Base-by-base conservation (phyloP, 2,888 invertebrate genomes). In the Chalcis sispes region DNA sequence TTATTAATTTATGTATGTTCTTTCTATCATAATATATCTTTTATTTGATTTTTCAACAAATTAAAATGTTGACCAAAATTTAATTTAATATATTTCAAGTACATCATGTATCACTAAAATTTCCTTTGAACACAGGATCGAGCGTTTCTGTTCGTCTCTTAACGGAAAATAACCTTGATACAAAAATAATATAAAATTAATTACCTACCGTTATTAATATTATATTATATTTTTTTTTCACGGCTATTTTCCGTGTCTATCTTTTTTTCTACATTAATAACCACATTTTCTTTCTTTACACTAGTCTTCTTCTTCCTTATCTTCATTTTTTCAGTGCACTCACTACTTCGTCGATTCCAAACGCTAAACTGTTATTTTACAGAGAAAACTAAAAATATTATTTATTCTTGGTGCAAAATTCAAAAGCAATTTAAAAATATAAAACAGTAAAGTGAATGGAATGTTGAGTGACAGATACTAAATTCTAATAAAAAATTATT, bases 121-220 rank as follows among this genome's bases (percentile, higher is more conserved):
- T 83, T 87, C 86, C 87, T 86, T 81, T 87, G 87, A 87, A 87
- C 87, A 86, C 86, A 86, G 87, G 87, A 87, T 87, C 72, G 81
- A 80, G 81, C 80, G 79, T 82, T 80, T 82, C 79, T 77, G 81
- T 81, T 79, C 80, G 75, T 56, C 52, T 67, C 46, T 42, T 7
- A 32, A 48, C 13, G 56, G 36, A 62, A 29, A 48, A 62, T 58
- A 59, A 58, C 23, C 32, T 23, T 61, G 23, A 48, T 62, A 23
- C 52, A 72, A 62, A 64, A 58, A 40, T 54, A 20, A 59, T 40
- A 29, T 18, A 36, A 67, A 58, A 29, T 20, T 27, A 15, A n/a
- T n/a, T n/a, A n/a, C n/a, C n/a, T n/a, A n/a, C 23, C 27, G 2
- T 32, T 10, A 5, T 42, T 54, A 4, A 54, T 46, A n/a, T 36